Evolutionary conservation across 2,113 vertebrate species (phyloP), one percentile per base, ranked within the genome.

Genomic region (Megaceryle maxima): DNA sequence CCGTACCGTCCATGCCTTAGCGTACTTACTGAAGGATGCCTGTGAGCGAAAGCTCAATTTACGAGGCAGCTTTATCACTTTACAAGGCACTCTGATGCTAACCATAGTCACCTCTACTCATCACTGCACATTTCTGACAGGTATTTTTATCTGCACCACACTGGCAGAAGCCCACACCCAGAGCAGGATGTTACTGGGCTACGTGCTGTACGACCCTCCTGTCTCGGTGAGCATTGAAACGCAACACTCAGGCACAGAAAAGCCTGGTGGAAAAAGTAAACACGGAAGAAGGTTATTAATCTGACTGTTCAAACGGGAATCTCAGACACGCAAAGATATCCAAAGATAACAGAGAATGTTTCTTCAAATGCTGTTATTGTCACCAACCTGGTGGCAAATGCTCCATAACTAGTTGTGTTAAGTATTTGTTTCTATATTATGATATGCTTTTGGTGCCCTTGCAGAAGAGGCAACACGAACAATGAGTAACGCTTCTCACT

Each of bases 131-230:
- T 43, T 50, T 11, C 21, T 15, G 59, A 44, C 28, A 5, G 8
- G 5, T 10, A 31, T 9, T 57, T 78, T 15, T 8, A 46, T 15
- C 46, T 56, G 17, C 13, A 63, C 16, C 21, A 16, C 15, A 33
- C 1, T 26, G 7, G 26, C 3, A 57, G 18, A 39, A 29, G 18
- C 20, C 44, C 5, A n/a, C 26, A 39, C 6, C 1, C 0, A 46
- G 29, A 33, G 39, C 15, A 25, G 50, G 37, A 25, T 7, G 11
- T 29, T 37, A 15, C 33, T 14, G 9, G 7, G 33, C 28, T 22
- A 17, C 43, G 29, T 26, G 24, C 44, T n/a, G 11, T 51, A 46
- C 56, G 72, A 13, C 16, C 33, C 33, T 57, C 9, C 24, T 17
- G n/a, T 15, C 28, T 29, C 10, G 16, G 37, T 10, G 29, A 80